phyloP scores from a whole-genome alignment of 2,888 invertebrate species.

The Schizotus pectinicornis region DNA sequence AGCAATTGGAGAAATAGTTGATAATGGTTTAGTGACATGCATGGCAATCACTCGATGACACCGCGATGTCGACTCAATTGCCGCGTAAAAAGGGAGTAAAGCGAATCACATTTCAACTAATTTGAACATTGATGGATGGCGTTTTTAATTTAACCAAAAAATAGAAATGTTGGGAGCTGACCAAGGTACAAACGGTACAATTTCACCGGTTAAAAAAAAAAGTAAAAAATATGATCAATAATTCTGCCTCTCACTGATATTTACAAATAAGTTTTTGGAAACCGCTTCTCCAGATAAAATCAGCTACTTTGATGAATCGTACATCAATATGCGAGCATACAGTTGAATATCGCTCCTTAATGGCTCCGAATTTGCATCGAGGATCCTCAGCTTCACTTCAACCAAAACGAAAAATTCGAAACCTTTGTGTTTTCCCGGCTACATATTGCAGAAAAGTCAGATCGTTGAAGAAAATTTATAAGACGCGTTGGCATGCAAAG shows the following conservation, averaged over 20 bases:
- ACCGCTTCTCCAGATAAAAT: background rate
- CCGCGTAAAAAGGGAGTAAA: background rate
- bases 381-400: background rate
- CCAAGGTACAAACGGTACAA: no score
- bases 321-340: background rate
- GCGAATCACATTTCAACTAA: background rate
- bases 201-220: no score
- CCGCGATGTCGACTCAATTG: no score
- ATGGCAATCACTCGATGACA: background rate
- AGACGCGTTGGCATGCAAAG: constrained; percentile 36
- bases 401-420: constrained; percentile 6
- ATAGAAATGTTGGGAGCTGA: no score
- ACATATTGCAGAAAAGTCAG: constrained; percentile 28
- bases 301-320: constrained; percentile 8
- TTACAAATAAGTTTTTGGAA: no score
- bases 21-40: constrained; percentile 6
- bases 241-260: no score
- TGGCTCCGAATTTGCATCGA: constrained; percentile 4
- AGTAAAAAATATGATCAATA: no score
- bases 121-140: no score
- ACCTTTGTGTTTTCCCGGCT: constrained; percentile 10
- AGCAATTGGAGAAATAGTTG: background rate
- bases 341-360: background rate
- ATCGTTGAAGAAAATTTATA: constrained; percentile 33
- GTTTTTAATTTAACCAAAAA: no score